phyloP scores from a whole-genome alignment of 2,797 vertebrate species.

The Phylloscopus collybita region DNA sequence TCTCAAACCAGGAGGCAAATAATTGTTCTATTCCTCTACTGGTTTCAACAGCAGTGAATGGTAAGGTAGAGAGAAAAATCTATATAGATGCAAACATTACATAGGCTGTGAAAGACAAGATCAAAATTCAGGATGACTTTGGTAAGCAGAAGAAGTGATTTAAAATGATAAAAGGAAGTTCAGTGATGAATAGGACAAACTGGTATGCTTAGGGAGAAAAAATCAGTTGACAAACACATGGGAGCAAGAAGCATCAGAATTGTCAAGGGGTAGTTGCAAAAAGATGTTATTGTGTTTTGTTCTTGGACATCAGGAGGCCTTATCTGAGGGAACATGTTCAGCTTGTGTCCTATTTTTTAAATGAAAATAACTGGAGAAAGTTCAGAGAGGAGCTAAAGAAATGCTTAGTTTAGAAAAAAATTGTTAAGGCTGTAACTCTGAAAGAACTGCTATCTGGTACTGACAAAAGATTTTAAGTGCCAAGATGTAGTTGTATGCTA shows the following conservation, averaged over 20 bases:
- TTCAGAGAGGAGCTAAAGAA: background rate
- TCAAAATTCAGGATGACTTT: background rate
- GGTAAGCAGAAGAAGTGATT: background rate
- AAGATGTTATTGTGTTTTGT: background rate
- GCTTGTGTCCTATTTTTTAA: background rate
- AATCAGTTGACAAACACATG: background rate
- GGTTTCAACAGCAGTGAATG: background rate
- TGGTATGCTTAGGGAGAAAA: background rate
- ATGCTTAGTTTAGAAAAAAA: background rate
- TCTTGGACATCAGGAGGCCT: background rate
- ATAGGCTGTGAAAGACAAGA: background rate
- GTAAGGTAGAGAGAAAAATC: background rate
- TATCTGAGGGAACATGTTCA: background rate
- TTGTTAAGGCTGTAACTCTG: background rate
- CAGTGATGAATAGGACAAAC: background rate
- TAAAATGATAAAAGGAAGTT: background rate
- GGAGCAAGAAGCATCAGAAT: background rate
- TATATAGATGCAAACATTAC: background rate
- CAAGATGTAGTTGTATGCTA: background rate
- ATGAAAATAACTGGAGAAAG: background rate
- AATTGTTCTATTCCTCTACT: background rate
- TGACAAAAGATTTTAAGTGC: background rate
- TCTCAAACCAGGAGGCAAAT: background rate
- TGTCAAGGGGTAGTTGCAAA: background rate
- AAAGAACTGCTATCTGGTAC: background rate